Evolutionary conservation across 2,888 invertebrate species (phyloP), one percentile per base, ranked within the genome.

Genomic region (Trachelus iudaicus): DNA sequence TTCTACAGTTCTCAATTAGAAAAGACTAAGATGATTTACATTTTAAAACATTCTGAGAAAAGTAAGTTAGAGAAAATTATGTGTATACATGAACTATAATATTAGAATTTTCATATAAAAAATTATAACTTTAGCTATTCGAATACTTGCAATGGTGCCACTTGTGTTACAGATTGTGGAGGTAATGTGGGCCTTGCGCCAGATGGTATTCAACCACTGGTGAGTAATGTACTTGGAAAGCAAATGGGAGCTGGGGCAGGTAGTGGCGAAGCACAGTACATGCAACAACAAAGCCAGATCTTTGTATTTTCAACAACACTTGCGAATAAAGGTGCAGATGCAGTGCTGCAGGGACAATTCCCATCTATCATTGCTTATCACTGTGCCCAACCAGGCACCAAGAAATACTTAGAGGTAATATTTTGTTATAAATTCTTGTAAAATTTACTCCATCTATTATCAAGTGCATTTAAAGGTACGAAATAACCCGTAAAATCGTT

Each of bases 281-380:
- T 96, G 96, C 97, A 98, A 93, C 98, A 99, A 92, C 98, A 98
- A 92, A 98, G 97, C 92, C 98, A 98, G 92, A 98, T 99, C 91
- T 99, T 98, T 94, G 98, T 99, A 85, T 99, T 99, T 93, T 97
- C 98, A 34, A 98, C 99, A 12, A 93, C 95, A 87, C 93, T 98
- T 92, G 99, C 98, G 4, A 99, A 99, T 92, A 96, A 97, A 90
- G 98, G 98, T 9, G 98, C 98, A 0, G 98, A 99, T 87, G 95
- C 97, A 23, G 98, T 98, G 23, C 92, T 97, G 81, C 96, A 96
- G 81, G 97, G 98, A 3, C 97, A 97, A 88, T 98, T 95, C 92
- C 96, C 96, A 87, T 97, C 97, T 76, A 98, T 99, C 86, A 97
- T 98, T 85, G 96, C 97, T 40, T 99, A 96, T 92, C 99, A 99